Evolutionary conservation across 1,140 invertebrate species (phyloP), one percentile per base, ranked within the genome.

Genomic region (Popillia japonica): DNA sequence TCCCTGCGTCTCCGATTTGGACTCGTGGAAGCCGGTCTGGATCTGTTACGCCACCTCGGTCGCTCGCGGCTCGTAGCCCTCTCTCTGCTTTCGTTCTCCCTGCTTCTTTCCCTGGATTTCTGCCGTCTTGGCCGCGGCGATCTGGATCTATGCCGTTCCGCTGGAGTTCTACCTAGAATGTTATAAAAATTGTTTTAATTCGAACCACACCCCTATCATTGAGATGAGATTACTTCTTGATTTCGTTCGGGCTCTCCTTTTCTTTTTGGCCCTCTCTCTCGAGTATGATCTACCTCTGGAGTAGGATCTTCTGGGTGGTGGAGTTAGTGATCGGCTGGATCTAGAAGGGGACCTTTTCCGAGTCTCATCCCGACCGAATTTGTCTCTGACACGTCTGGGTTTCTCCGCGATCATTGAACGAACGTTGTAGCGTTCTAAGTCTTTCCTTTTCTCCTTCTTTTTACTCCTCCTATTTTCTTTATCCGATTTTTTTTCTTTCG

Each of bases 391-490:
- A n/a, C 90, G 89, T 73, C 90, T 87, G 0, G 91, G 90, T 78
- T 93, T 93, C 77, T 93, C 92, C 2, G 91, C 89, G 11, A 96
- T 92, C 41, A 96, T 87, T 78, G 93, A 92, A 20, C 95, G 88
- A 0, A 96, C 94, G 87, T 96, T 93, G 83, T 96, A 96, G 11
- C 94, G 89, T 79, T 94, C 93, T 23, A 96, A 87, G 80, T 96
- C 94, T 83, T 95, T 94, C 6, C 94, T 87, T 82, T 93, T 94
- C 78, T 93, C 92, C 78, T 92, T 92, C 78, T 92, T 91, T 73
- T 90, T 90, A n/a, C n/a, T 82, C 73, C 85, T 86, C 48, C 83
- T 83, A 20, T 82, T 83, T 40, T 84, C 80, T 75, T 80, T 79
- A 72, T 89, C 85, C 76, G 85, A 85, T 68, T 85, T 82, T 77